Conservation (phyloP, 2,797 vertebrate genomes). For the Sarcoramphus papa region DNA sequence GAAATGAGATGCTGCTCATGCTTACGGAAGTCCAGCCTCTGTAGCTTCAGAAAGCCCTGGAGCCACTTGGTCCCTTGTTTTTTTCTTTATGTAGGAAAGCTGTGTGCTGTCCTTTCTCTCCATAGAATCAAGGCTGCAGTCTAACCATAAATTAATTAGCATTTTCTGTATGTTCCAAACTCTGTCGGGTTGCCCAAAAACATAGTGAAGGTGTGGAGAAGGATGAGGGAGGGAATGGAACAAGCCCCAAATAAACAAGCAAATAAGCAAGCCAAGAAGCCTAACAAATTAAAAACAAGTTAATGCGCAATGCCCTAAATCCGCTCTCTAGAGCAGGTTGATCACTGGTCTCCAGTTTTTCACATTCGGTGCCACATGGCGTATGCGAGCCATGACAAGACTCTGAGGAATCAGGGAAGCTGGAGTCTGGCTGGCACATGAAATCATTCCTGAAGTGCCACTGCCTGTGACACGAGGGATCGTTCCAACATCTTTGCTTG, state of each 20-base stretch:
- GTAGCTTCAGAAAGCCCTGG: background rate
- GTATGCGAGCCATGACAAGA: constrained; percentile 52
- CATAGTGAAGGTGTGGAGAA: background rate
- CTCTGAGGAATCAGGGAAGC: constrained; percentile 60
- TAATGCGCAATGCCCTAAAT: background rate
- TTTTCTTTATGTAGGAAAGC: background rate
- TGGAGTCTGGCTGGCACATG: constrained; percentile 53
- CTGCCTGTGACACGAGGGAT: constrained; percentile 47
- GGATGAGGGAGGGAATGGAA: background rate
- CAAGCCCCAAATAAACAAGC: background rate
- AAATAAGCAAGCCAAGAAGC: background rate
- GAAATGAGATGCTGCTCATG: background rate
- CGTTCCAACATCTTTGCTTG: constrained; percentile 67
- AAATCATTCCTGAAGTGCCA: constrained; percentile 74
- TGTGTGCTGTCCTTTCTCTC: background rate
- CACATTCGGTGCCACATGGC: background rate
- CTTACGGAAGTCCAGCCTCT: background rate
- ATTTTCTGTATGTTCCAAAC: background rate
- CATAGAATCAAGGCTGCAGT: background rate
- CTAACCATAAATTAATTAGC: background rate
- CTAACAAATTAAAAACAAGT: background rate
- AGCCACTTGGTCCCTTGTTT: background rate
- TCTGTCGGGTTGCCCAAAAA: background rate
- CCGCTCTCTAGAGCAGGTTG: background rate
- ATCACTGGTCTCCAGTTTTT: constrained; percentile 15